Percentiles rank a stretch among this genome's conserved stretches.
These are phyloP conservation scores for Ichneumon xanthorius DNA, from an alignment of 2,888 invertebrate genomes.

Conservation along the genomic window DNA sequence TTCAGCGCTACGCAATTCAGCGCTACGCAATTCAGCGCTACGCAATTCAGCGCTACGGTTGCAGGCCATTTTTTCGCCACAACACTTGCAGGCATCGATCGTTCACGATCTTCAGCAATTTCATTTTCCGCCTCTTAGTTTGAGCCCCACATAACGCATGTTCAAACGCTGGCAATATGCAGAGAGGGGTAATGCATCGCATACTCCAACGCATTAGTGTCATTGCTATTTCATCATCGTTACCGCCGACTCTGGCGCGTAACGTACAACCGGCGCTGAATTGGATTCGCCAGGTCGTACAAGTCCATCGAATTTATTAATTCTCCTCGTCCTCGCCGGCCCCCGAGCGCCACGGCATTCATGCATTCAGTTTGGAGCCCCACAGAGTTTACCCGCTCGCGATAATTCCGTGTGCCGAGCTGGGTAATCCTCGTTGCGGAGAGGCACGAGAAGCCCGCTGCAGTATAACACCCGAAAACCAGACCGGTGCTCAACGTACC, in stretches of 20 bases:
- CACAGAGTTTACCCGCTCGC: conserved; percentile 34
- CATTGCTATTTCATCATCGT: not conserved
- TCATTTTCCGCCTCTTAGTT: not conserved
- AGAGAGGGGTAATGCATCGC: not conserved
- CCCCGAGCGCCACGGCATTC: not conserved
- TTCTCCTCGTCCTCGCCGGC: not conserved
- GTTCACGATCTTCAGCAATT: not conserved
- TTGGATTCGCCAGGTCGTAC: conserved; percentile 26
- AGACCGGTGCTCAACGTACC: too few species aligned
- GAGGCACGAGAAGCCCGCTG: conserved; percentile 17
- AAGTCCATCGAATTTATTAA: conserved; percentile 50
- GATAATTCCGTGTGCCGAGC: conserved; percentile 59
- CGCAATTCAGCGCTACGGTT: too few species aligned
- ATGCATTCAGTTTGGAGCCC: conserved; percentile 11
- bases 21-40: too few species aligned
- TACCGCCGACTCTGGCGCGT: not conserved
- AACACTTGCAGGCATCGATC: too few species aligned
- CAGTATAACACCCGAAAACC: too few species aligned
- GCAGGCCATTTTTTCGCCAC: too few species aligned
- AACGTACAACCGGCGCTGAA: conserved; percentile 8
- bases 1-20: too few species aligned
- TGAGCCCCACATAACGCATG: too few species aligned
- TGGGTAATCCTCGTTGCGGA: conserved; percentile 53
- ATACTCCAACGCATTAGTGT: conserved; percentile 5
- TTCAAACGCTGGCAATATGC: too few species aligned